A percentile compares a stretch with the other conserved stretches of the same genome.
Conservation (phyloP, 2,797 vertebrate species). For the Pampus argenteus region DNA sequence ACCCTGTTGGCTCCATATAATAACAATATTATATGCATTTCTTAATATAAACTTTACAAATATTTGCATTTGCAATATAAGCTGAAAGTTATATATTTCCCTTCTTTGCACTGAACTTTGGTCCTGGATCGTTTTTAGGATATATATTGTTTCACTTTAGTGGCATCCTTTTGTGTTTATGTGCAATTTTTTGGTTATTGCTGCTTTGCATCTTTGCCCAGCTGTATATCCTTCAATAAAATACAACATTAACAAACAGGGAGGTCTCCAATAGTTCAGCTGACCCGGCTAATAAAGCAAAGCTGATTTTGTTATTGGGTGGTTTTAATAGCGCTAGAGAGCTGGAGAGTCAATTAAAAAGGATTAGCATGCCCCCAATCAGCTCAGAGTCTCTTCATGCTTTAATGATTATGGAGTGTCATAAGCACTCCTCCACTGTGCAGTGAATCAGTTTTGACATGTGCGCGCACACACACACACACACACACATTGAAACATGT, state of each 20-base stretch:
- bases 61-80: neutral
- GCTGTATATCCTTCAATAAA: slow-evolving; percentile 40
- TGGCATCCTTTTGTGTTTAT: neutral
- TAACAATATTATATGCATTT: neutral
- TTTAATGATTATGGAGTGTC: slow-evolving; percentile 80
- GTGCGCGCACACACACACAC: neutral
- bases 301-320: slow-evolving; percentile 77
- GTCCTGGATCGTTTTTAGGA: too few relatives aligned
- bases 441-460: slow-evolving; percentile 60
- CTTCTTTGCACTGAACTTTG: neutral
- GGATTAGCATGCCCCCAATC: slow-evolving; percentile 80
- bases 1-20: neutral
- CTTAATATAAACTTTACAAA: neutral
- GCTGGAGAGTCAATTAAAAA: slow-evolving; percentile 81
- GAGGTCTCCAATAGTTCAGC: slow-evolving; percentile 56
- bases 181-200: neutral
- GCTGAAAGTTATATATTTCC: neutral
- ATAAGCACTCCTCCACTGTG: slow-evolving; percentile 75
- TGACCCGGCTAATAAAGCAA: slow-evolving; percentile 74
- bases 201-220: neutral
- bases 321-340: slow-evolving; percentile 77
- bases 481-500: neutral
- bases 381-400: slow-evolving; percentile 76
- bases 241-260: slow-evolving; percentile 39
- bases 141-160: too few relatives aligned